These are phyloP conservation scores for Xanthostigma xanthostigma DNA, from an alignment of 2,888 invertebrate genomes.

Conservation along the genomic window DNA sequence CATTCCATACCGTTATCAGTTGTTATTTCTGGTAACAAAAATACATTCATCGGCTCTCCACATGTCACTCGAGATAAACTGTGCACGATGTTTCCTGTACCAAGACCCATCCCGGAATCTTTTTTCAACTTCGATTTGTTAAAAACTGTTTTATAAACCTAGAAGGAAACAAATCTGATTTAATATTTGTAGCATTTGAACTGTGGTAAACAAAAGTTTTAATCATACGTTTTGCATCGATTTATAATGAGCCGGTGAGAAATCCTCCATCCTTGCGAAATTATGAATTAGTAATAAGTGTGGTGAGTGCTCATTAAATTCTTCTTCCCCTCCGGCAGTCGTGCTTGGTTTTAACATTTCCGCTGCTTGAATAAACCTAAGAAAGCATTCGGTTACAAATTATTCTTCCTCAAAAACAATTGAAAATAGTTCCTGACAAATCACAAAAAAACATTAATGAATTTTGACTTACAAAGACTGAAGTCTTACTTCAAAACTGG, in stretches of 20 bases:
- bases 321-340: slow-evolving; percentile 47
- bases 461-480: no score
- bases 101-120: slow-evolving; percentile 48
- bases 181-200: neutral
- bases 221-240: slow-evolving; percentile 39
- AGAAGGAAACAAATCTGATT: neutral
- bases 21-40: slow-evolving; percentile 44
- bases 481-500: no score
- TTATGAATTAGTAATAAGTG: slow-evolving; percentile 75
- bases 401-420: no score
- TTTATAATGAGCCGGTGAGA: slow-evolving; percentile 40
- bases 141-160: slow-evolving; percentile 36
- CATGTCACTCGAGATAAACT: slow-evolving; percentile 37
- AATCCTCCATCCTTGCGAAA: slow-evolving; percentile 60
- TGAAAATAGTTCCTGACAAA: neutral
- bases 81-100: slow-evolving; percentile 30
- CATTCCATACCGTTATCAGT: neutral
- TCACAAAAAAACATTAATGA: no score
- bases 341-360: slow-evolving; percentile 72
- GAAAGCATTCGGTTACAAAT: slow-evolving; percentile 10
- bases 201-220: neutral
- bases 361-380: slow-evolving; percentile 63
- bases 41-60: slow-evolving; percentile 50
- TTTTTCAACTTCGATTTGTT: slow-evolving; percentile 47
- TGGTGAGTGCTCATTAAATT: slow-evolving; percentile 63